A percentile compares a stretch with the other conserved stretches of the same genome.
Evolutionary conservation across 2,888 invertebrate genomes (phyloP).

Genomic region (Acronicta psi): DNA sequence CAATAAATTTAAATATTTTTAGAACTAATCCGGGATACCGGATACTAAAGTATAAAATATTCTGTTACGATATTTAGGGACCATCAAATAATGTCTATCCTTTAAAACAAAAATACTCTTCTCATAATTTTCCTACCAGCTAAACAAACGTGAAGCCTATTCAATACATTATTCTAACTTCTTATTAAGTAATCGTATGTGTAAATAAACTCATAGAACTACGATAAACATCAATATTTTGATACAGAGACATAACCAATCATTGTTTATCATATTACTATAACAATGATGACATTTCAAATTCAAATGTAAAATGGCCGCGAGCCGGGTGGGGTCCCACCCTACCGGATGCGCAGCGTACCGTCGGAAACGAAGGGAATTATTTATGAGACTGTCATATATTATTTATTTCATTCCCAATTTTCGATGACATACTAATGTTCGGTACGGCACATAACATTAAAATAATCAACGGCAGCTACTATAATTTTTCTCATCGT

Average conservation of each 20-base stretch:
- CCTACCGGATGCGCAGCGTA: constrained; percentile 75
- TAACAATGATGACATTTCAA: constrained; percentile 73
- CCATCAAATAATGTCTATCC: no score
- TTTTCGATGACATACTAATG: constrained; percentile 76
- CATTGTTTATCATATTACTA: constrained; percentile 63
- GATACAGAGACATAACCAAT: constrained; percentile 51
- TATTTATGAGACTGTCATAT: constrained; percentile 74
- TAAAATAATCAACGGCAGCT: constrained; percentile 50
- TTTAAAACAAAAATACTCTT: no score
- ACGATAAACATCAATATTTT: constrained; percentile 51
- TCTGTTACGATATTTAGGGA: no score
- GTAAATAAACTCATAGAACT: constrained; percentile 44
- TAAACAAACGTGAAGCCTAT: background rate
- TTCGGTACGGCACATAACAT: constrained; percentile 68
- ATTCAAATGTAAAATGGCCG: constrained; percentile 81
- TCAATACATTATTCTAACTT: constrained; percentile 28
- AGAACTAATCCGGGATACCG: no score
- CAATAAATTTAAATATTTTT: no score
- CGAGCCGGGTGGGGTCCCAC: constrained; percentile 75
- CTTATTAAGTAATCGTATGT: constrained; percentile 50
- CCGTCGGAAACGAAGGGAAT: constrained; percentile 79
- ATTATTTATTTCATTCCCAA: constrained; percentile 78
- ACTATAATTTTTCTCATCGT: constrained; percentile 15
- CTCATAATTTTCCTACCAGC: no score
- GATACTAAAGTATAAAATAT: no score